A percentile compares a stretch with the other conserved stretches of the same genome.
These are phyloP conservation scores for Aythya fuligula DNA, from an alignment of 2,797 vertebrate genomes.

Conservation along the genomic window DNA sequence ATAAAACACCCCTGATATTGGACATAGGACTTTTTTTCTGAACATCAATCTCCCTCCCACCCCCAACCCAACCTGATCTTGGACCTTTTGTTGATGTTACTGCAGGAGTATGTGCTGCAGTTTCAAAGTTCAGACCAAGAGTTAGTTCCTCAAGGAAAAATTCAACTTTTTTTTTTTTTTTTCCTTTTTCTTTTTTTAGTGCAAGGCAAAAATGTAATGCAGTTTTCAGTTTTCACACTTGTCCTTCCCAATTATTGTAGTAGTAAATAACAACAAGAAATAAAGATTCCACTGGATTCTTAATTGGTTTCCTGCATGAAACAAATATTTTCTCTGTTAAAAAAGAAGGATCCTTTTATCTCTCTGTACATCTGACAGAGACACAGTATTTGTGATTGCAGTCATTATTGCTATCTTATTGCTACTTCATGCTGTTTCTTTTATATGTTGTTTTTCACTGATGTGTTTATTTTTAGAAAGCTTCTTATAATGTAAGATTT, in stretches of 20 bases:
- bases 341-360: background rate
- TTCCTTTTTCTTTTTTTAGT: too few species aligned
- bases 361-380: background rate
- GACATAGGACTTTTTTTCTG: background rate
- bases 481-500: background rate
- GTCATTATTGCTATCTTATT: background rate
- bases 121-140: background rate
- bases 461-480: background rate
- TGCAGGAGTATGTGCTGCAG: accelerated
- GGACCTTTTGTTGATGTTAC: background rate
- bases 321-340: background rate
- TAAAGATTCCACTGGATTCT: background rate
- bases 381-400: background rate
- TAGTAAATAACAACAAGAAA: background rate
- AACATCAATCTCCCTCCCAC: too few species aligned
- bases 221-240: background rate
- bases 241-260: accelerated
- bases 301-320: background rate
- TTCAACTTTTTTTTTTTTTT: too few species aligned
- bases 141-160: too few species aligned
- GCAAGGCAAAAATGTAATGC: background rate
- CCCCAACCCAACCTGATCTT: background rate
- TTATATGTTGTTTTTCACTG: background rate
- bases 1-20: background rate
- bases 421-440: background rate